Base-by-base conservation (phyloP, 1,140 invertebrate genomes). In the Achroia grisella region DNA sequence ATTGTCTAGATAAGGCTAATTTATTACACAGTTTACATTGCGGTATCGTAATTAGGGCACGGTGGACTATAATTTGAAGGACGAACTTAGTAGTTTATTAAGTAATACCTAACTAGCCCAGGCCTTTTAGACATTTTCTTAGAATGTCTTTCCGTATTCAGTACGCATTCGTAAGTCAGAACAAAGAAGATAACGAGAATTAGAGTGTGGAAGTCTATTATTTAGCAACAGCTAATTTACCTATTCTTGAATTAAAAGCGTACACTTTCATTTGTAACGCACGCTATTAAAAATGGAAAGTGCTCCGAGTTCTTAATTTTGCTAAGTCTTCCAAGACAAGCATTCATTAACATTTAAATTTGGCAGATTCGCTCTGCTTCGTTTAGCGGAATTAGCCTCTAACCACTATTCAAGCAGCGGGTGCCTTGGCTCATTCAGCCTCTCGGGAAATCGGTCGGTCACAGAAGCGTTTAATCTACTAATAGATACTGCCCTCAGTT, bases 1-100 rank as follows among this genome's bases (percentile, higher is more conserved):
- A 60, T 53, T 64, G 75, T 77, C 75, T 54, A 73, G 78, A 82
- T 82, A 82, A 82, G 44, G 52, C 44, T 75, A 78, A 80, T 75
- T 68, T 78, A 82, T 80, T 54, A 57, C 52, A 31, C 36, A 39
- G 32, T 66, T 49, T 58, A 68, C 56, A 63, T 50, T 54, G 52
- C 52, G 59, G 39, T 51, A 34, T 62, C 57, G 36, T 60, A 73
- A 72, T 80, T 56, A 68, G 55, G 69, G 56, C 52, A 48, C 35
- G 45, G 43, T 56, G 52, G 57, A 60, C 62, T 68, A 61, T 14
- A 34, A 30, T 40, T 56, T 58, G 43, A 71, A 76, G 49, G 63
- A 37, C 35, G 12, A 14, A n/a, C 35, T 6, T 23, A 23, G 6
- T 23, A 23, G 17, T 23, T 23, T 23, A 3, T 23, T 2, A 23